Conservation (phyloP, 2,888 invertebrate genomes). For the Lasioglossum calceatum region DNA sequence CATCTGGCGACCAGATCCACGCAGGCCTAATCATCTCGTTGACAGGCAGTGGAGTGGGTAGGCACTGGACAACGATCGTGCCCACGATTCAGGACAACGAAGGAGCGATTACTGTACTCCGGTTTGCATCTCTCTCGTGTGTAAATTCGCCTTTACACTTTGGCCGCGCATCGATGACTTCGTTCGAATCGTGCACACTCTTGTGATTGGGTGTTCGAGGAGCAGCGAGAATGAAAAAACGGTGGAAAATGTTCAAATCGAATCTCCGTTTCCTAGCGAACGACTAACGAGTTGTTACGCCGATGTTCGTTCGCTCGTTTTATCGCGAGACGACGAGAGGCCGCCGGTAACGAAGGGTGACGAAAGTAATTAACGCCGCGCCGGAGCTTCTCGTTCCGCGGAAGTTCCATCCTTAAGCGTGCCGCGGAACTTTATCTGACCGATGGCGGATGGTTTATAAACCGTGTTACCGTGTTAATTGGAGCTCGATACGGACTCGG, state of each 20-base stretch:
- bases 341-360: constrained; percentile 32
- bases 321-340: constrained; percentile 19
- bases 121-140: too few relatives aligned
- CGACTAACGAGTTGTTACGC: not conserved
- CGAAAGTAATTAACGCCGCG: constrained; percentile 53
- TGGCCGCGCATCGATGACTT: not conserved
- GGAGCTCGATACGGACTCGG: not conserved
- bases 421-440: constrained; percentile 43
- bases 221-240: not conserved
- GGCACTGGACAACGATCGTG: too few relatives aligned
- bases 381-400: constrained; percentile 43
- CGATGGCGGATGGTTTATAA: constrained; percentile 41
- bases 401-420: constrained; percentile 28
- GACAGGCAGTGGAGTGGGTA: too few relatives aligned
- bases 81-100: too few relatives aligned
- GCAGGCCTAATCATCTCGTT: too few relatives aligned
- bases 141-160: not conserved
- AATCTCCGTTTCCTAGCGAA: not conserved
- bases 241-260: not conserved
- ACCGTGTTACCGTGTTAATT: constrained; percentile 40
- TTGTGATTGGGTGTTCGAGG: not conserved
- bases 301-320: constrained; percentile 6
- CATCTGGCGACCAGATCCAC: too few relatives aligned
- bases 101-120: too few relatives aligned
- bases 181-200: not conserved